Conservation (phyloP, 1,140 invertebrate genomes). For the Asbolus verrucosus region DNA sequence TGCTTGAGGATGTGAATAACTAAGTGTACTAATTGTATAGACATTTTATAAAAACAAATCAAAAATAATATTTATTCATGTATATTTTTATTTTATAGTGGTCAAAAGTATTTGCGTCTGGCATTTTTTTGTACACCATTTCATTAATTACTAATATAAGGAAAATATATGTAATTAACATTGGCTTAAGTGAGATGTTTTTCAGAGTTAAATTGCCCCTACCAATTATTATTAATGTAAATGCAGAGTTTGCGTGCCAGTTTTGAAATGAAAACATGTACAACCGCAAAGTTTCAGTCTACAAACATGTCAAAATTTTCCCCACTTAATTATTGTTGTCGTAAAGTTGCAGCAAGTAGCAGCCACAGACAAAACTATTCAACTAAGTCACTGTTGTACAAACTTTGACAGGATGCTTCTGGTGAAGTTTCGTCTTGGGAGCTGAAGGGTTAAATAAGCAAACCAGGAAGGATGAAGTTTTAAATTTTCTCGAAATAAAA, state of each 20-base stretch:
- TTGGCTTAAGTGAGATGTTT: too few species aligned
- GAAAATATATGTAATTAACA: too few species aligned
- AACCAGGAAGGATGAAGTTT: background rate
- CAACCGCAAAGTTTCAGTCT: conserved; percentile 11
- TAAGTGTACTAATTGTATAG: too few species aligned
- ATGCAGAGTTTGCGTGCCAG: conserved; percentile 29
- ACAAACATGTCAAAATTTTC: conserved; percentile 43
- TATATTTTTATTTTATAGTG: too few species aligned
- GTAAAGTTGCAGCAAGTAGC: conserved; percentile 45
- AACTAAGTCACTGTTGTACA: conserved; percentile 50
- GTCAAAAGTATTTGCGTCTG: too few species aligned
- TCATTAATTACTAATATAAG: too few species aligned
- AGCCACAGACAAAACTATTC: conserved; percentile 50
- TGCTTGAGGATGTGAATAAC: too few species aligned
- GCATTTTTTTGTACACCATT: too few species aligned
- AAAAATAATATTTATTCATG: too few species aligned
- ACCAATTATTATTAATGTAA: conserved; percentile 2
- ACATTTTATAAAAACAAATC: too few species aligned
- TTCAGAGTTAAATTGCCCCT: background rate
- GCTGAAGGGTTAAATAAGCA: background rate
- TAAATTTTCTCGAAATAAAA: too few species aligned
- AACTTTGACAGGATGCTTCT: conserved; percentile 50
- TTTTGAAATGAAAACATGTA: conserved; percentile 36
- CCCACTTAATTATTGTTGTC: conserved; percentile 52
- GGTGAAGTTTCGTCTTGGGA: conserved; percentile 43